Conservation (phyloP, 2,797 vertebrate genomes). For the Enteromius afrohamiltoni region DNA sequence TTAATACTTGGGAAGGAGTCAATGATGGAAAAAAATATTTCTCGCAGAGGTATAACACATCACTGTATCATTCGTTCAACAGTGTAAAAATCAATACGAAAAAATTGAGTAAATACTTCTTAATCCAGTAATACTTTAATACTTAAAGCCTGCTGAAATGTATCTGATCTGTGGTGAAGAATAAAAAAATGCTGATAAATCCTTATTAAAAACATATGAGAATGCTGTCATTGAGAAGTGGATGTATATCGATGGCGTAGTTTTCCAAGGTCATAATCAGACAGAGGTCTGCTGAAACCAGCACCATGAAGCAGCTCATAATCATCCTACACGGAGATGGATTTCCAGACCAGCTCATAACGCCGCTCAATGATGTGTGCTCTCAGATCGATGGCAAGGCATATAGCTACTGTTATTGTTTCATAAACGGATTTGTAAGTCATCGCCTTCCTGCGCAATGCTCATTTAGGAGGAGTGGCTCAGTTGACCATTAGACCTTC, state of each 20-base stretch:
- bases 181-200: slow-evolving; percentile 56
- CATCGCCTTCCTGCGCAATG: slow-evolving; percentile 64
- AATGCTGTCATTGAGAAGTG: slow-evolving; percentile 47
- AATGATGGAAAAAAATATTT: slow-evolving; percentile 50
- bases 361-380: slow-evolving; percentile 53
- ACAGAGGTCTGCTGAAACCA: slow-evolving; percentile 71
- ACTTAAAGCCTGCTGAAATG: slow-evolving; percentile 14
- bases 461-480: slow-evolving; percentile 39
- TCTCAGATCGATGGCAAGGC: slow-evolving; percentile 67
- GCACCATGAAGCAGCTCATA: slow-evolving; percentile 67
- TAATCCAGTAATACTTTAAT: too few relatives aligned
- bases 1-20: slow-evolving; percentile 49
- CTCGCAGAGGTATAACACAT: slow-evolving; percentile 37
- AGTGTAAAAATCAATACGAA: slow-evolving; percentile 30
- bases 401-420: slow-evolving; percentile 61
- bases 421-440: slow-evolving; percentile 69
- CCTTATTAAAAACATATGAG: slow-evolving; percentile 57
- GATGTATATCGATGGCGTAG: slow-evolving; percentile 69
- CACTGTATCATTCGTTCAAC: slow-evolving; percentile 2
- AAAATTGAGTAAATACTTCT: slow-evolving; percentile 4
- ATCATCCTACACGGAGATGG: slow-evolving; percentile 74
- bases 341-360: slow-evolving; percentile 67
- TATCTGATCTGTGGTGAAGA: slow-evolving; percentile 15
- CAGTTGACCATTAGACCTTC: slow-evolving; percentile 4
- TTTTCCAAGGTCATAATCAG: slow-evolving; percentile 69